Base-by-base conservation (phyloP, 1,140 invertebrate genomes). In the Drosophila pandora region DNA sequence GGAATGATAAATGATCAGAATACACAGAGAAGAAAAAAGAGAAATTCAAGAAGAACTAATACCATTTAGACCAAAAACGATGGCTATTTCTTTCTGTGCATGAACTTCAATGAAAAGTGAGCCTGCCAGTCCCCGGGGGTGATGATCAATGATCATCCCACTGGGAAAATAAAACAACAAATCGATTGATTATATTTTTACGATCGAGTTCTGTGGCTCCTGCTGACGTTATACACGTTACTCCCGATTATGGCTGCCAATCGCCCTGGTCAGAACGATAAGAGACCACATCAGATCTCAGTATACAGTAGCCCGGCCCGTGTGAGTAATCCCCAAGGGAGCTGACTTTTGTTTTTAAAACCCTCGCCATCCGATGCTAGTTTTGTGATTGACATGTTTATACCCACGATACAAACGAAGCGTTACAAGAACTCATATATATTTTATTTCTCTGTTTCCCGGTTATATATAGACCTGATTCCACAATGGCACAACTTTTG, bases 351-450 rank as follows among this genome's bases (percentile, higher is more conserved):
- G 71, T 65, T 67, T 58, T 48, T 48, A 48, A 28, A 28, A 50
- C 37, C 30, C 59, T 50, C 30, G 47, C 49, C 64, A 64, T 17
- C 17, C 17, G 17, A 17, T 17, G 71, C 65, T 76, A 73, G 56
- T 50, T 55, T 48, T 23, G 21, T 76, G 71, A 76, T 76, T 76
- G 72, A 67, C 71, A 76, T 76, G 70, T 76, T 67, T 76, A 76
- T 76, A 76, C 61, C 54, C 34, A 65, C 49, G 72, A 67, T 76
- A 58, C 54, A 67, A 67, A 59, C 72, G 72, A 67, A 75, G 72
- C 72, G 72, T 74, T 74, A 22, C 45, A 67, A 67, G 34, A 67
- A 52, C 63, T 52, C 23, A 23, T 23, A 30, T 47, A 28, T 28
- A 28, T 28, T 0, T 28, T 28, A 28, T 28, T 6, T 28, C 5